A percentile compares a stretch with the other conserved stretches of the same genome.
These are phyloP conservation scores for Araneus ventricosus DNA, from an alignment of 1,140 invertebrate species.

Conservation along the genomic window DNA sequence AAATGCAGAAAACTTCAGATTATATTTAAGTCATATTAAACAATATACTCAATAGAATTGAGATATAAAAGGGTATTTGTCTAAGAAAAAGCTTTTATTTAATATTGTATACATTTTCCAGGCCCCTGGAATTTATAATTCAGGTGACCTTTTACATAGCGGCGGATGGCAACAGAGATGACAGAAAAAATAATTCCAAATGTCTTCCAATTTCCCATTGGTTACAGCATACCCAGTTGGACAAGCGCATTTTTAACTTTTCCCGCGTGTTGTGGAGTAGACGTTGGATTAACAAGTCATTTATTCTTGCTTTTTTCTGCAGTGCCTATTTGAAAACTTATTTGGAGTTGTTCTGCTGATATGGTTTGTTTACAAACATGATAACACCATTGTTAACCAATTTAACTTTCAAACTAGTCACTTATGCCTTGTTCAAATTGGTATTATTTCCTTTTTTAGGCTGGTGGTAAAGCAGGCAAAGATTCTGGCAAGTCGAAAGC, in stretches of 20 bases:
- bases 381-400: not conserved
- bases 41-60: no score
- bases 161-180: not conserved
- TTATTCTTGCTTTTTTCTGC: not conserved
- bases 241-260: conserved; percentile 19
- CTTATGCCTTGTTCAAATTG: not conserved
- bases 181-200: not conserved
- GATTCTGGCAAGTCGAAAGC: conserved; percentile 99
- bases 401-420: not conserved
- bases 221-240: not conserved
- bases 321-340: not conserved
- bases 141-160: not conserved
- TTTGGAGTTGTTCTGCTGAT: not conserved
- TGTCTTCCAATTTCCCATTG: conserved; percentile 3
- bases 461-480: conserved; percentile 99
- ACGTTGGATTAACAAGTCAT: not conserved
- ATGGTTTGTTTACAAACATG: not conserved
- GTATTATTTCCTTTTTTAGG: conserved; percentile 81
- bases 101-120: no score
- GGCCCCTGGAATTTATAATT: no score
- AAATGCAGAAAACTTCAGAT: no score
- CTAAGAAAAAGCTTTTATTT: no score
- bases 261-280: conserved; percentile 39
- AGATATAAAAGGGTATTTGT: no score
- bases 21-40: no score